These are phyloP conservation scores for Ormyrus pomaceus DNA, from an alignment of 2,888 invertebrate species.

Conservation along the genomic window DNA sequence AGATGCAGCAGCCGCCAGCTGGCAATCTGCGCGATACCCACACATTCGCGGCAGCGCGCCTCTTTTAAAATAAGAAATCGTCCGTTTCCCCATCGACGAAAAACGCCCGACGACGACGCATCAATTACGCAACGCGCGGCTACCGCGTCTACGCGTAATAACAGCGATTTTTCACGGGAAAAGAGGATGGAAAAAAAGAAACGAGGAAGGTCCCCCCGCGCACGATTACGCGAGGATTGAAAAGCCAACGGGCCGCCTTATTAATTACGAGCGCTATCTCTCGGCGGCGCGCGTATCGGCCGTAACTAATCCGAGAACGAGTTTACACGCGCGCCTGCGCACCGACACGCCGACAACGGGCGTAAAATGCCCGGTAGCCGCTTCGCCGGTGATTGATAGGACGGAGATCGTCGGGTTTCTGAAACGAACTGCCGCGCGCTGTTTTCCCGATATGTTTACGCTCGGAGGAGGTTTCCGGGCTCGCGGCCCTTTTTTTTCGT, in stretches of 20 bases:
- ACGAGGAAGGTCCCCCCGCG: neutral
- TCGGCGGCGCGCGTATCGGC: slow-evolving; percentile 44
- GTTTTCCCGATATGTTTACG: too few relatives aligned
- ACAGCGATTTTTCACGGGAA: slow-evolving; percentile 32
- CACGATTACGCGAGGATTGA: slow-evolving; percentile 42
- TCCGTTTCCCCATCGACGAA: neutral
- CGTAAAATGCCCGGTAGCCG: slow-evolving; percentile 33
- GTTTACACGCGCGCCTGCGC: slow-evolving; percentile 58
- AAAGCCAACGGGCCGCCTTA: slow-evolving; percentile 36
- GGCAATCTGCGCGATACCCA: too few relatives aligned
- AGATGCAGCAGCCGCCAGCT: too few relatives aligned
- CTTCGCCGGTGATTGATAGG: slow-evolving; percentile 21
- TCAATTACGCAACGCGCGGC: slow-evolving; percentile 24
- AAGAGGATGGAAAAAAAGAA: neutral
- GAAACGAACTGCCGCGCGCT: slow-evolving; percentile 5
- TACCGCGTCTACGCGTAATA: slow-evolving; percentile 30
- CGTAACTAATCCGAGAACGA: slow-evolving; percentile 63
- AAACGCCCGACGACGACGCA: neutral
- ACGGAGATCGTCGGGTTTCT: neutral
- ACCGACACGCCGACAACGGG: slow-evolving; percentile 40
- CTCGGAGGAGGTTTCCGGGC: too few relatives aligned
- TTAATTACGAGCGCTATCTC: slow-evolving; percentile 47
- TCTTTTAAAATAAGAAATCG: neutral
- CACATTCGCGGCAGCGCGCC: too few relatives aligned
- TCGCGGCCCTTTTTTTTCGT: too few relatives aligned